Percentiles rank a stretch among this genome's conserved stretches.
phyloP scores from a whole-genome alignment of 2,888 invertebrate genomes.

The Myathropa florea region DNA sequence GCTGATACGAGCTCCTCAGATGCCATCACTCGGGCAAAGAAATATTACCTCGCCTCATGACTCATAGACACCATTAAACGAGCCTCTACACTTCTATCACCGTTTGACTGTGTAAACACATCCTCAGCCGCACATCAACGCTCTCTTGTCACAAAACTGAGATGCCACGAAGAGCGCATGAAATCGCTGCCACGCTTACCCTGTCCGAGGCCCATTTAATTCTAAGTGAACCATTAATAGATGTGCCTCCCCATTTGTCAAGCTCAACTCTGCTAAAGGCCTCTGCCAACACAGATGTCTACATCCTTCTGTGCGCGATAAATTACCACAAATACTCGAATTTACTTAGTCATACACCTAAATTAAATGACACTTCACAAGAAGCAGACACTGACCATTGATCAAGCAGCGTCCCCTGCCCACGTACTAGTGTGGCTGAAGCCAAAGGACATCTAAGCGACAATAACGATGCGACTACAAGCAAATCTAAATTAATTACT shows the following conservation, averaged over 20 bases:
- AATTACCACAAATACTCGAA: constrained; percentile 34
- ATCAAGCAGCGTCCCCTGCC: constrained; percentile 33
- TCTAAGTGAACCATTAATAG: constrained; percentile 3
- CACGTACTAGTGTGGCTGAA: constrained; percentile 19
- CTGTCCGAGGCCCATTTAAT: not conserved
- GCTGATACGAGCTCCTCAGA: not conserved
- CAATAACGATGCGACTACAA: constrained; percentile 31
- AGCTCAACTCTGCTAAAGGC: not conserved
- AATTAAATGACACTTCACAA: constrained; percentile 36
- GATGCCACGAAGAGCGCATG: too few relatives aligned
- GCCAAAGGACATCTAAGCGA: constrained; percentile 6
- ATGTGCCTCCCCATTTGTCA: not conserved
- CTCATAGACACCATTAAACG: not conserved
- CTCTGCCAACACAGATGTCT: not conserved
- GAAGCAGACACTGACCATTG: constrained; percentile 47
- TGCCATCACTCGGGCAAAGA: not conserved
- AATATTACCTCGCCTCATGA: too few relatives aligned
- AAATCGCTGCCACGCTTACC: not conserved
- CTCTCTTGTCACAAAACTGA: too few relatives aligned
- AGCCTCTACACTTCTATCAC: too few relatives aligned
- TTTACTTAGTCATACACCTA: constrained; percentile 43
- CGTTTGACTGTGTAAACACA: too few relatives aligned
- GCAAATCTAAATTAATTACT: constrained; percentile 60
- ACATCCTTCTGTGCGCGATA: constrained; percentile 13
- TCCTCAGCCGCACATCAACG: not conserved